A percentile compares a stretch with the other conserved stretches of the same genome.
phyloP scores from a whole-genome alignment of 2,113 vertebrate genomes.

The Onychorhynchus coronatus region DNA sequence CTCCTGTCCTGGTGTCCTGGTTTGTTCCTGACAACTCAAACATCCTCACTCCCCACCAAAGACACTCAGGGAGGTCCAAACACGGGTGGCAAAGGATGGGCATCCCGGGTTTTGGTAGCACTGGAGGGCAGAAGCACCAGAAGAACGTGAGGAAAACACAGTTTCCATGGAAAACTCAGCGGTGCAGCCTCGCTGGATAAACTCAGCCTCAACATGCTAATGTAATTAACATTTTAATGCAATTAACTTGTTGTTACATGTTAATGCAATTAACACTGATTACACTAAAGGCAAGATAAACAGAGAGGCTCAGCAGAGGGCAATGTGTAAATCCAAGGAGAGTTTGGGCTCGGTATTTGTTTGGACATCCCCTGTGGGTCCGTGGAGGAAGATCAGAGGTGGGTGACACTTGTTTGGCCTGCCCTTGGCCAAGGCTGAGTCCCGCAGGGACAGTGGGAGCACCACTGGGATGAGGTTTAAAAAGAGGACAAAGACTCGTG shows the following conservation, averaged over 20 bases:
- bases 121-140: background rate
- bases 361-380: fast-evolving
- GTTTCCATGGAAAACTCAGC: background rate
- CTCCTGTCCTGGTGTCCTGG: too few species aligned
- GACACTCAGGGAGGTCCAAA: background rate
- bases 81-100: background rate
- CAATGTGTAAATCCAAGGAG: background rate
- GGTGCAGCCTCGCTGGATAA: background rate
- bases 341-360: fast-evolving
- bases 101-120: background rate
- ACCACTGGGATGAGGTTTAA: background rate
- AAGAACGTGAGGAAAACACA: background rate
- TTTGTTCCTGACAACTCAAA: background rate
- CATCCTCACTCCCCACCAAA: background rate
- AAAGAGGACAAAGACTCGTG: background rate
- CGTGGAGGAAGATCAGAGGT: background rate
- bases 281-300: background rate
- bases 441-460: background rate
- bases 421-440: background rate
- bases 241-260: too few species aligned
- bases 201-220: background rate
- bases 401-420: background rate
- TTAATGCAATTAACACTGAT: background rate
- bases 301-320: background rate
- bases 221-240: too few species aligned